phyloP scores from a whole-genome alignment of 2,113 vertebrate species.

The Paralichthys olivaceus region DNA sequence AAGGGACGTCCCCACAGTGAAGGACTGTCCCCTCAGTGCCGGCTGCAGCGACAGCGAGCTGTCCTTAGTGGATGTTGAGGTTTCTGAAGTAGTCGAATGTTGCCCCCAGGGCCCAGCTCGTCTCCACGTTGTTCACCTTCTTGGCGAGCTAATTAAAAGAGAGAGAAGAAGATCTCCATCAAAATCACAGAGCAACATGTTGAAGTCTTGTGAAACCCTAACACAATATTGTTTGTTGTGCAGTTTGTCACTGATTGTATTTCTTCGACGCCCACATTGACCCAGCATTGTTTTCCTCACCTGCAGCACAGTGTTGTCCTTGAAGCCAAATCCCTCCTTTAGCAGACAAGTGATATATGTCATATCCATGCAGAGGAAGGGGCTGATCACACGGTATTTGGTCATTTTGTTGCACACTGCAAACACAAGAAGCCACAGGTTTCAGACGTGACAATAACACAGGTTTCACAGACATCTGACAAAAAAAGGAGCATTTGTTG shows the following conservation, averaged over 20 bases:
- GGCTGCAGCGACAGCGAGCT: slow-evolving; percentile 60
- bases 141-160: slow-evolving; percentile 88
- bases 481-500: not conserved
- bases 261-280: not conserved
- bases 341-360: slow-evolving; percentile 95
- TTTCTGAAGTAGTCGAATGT: slow-evolving; percentile 94
- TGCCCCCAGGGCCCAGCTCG: slow-evolving; percentile 96
- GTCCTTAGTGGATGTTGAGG: slow-evolving; percentile 85
- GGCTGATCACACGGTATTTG: slow-evolving; percentile 89
- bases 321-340: slow-evolving; percentile 97
- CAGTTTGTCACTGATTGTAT: not conserved
- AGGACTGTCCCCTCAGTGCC: slow-evolving; percentile 71
- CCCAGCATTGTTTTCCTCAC: slow-evolving; percentile 72
- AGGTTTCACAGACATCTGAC: slow-evolving; percentile 9
- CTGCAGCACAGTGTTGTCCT: slow-evolving; percentile 90
- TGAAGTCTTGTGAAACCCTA: not conserved
- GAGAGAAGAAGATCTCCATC: slow-evolving; percentile 26
- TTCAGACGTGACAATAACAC: not conserved
- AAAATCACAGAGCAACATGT: slow-evolving; percentile 1
- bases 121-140: slow-evolving; percentile 97
- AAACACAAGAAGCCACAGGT: slow-evolving; percentile 38
- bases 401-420: slow-evolving; percentile 95
- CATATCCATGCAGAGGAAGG: slow-evolving; percentile 98
- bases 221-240: not conserved
- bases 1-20: slow-evolving; percentile 59